A percentile compares a stretch with the other conserved stretches of the same genome.
These are phyloP conservation scores for Plodia interpunctella DNA, from an alignment of 1,140 invertebrate genomes.

Conservation along the genomic window DNA sequence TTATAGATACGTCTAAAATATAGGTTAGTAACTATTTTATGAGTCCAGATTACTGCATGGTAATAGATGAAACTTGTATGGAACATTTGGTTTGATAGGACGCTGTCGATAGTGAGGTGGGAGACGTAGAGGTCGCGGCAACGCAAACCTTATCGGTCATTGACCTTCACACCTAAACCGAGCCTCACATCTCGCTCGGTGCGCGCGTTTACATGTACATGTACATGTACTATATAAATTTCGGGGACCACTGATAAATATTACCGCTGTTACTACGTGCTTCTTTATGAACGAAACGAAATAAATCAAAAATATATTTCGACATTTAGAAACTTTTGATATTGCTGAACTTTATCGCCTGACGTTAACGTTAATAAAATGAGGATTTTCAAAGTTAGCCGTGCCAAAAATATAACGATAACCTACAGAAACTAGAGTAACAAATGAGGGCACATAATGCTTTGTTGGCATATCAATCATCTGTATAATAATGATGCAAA, in stretches of 20 bases:
- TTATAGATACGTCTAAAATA: too few relatives aligned
- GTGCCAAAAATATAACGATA: slow-evolving; percentile 2
- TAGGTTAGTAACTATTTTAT: too few relatives aligned
- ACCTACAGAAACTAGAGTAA: not conserved
- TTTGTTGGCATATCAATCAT: not conserved
- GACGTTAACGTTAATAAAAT: slow-evolving; percentile 6
- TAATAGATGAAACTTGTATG: not conserved
- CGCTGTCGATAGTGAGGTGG: slow-evolving; percentile 39
- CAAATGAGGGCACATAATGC: slow-evolving; percentile 2
- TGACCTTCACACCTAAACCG: slow-evolving; percentile 71
- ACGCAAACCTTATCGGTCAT: slow-evolving; percentile 69
- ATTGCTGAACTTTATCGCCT: not conserved
- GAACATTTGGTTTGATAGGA: slow-evolving; percentile 38
- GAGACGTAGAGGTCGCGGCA: slow-evolving; percentile 47
- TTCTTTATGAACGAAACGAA: not conserved
- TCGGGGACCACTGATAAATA: slow-evolving; percentile 31
- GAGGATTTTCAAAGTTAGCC: not conserved
- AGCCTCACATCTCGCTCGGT: slow-evolving; percentile 63
- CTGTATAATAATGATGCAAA: slow-evolving; percentile 7
- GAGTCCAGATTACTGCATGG: too few relatives aligned
- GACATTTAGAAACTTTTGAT: slow-evolving; percentile 1
- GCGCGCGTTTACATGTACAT: slow-evolving; percentile 42
- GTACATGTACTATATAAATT: slow-evolving; percentile 49
- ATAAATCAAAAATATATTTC: slow-evolving; percentile 4
- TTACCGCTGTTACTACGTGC: not conserved